These are phyloP conservation scores for Yponomeuta malinellus DNA, from an alignment of 2,888 invertebrate species.

Conservation along the genomic window DNA sequence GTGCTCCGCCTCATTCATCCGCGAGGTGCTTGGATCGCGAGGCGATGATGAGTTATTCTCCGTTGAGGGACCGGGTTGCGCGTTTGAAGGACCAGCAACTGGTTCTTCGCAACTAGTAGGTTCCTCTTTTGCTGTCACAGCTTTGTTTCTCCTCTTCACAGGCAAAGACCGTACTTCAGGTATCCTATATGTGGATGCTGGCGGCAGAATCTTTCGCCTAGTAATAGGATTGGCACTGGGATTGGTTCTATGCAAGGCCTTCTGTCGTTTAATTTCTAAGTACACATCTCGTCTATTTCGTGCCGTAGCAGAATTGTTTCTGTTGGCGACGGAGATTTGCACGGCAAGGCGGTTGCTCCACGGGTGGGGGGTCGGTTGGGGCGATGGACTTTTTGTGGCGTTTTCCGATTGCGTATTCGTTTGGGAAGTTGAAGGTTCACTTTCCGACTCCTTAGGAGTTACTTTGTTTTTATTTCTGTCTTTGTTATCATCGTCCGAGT, in stretches of 20 bases:
- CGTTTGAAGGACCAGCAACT: slow-evolving; percentile 46
- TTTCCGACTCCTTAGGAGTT: not conserved
- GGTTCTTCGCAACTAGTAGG: slow-evolving; percentile 41
- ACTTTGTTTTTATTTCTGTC: slow-evolving; percentile 23
- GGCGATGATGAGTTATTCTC: slow-evolving; percentile 26
- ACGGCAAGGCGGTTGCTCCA: slow-evolving; percentile 67
- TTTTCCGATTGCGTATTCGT: slow-evolving; percentile 21
- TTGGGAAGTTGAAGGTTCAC: not conserved
- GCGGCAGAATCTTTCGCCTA: slow-evolving; percentile 47
- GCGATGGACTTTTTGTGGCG: slow-evolving; percentile 20
- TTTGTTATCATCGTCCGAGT: slow-evolving; percentile 9
- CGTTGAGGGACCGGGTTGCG: slow-evolving; percentile 27
- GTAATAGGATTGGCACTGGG: slow-evolving; percentile 55
- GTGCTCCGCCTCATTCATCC: slow-evolving; percentile 49
- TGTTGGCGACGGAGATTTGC: slow-evolving; percentile 64
- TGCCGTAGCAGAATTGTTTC: slow-evolving; percentile 60
- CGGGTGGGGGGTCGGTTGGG: slow-evolving; percentile 27
- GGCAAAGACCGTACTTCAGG: slow-evolving; percentile 51
- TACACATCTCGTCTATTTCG: slow-evolving; percentile 57
- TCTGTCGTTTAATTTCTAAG: slow-evolving; percentile 51
- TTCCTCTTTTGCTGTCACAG: slow-evolving; percentile 24
- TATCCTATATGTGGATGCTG: slow-evolving; percentile 54
- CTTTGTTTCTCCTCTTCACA: slow-evolving; percentile 26
- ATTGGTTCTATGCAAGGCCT: slow-evolving; percentile 62
- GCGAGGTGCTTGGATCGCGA: slow-evolving; percentile 24